phyloP scores from a whole-genome alignment of 2,113 vertebrate genomes.

The Neogale vison region DNA sequence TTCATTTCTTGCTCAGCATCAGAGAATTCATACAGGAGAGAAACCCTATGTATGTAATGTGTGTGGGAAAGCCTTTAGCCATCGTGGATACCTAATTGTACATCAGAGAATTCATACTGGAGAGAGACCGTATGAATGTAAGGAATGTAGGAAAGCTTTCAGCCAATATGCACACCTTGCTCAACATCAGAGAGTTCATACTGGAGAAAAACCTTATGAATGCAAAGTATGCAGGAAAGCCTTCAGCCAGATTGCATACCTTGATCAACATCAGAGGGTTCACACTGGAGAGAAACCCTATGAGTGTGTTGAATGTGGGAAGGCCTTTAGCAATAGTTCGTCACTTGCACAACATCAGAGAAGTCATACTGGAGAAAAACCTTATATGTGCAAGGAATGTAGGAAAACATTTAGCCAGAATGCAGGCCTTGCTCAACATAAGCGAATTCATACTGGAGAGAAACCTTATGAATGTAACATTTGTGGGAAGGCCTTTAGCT shows the following conservation, averaged over 20 bases:
- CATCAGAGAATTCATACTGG: constrained; percentile 82
- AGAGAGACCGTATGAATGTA: constrained; percentile 82
- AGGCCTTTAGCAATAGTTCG: constrained; percentile 81
- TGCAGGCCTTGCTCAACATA: constrained; percentile 78
- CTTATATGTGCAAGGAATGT: constrained; percentile 77
- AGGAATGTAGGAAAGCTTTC: constrained; percentile 82
- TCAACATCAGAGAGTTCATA: constrained; percentile 80
- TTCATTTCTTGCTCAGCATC: constrained; percentile 83
- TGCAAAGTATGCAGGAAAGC: constrained; percentile 80
- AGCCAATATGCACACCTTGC: constrained; percentile 81
- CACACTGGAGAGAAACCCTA: constrained; percentile 81
- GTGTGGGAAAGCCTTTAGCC: constrained; percentile 82
- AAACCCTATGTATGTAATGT: constrained; percentile 81
- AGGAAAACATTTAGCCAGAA: constrained; percentile 81
- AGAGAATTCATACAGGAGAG: constrained; percentile 82
- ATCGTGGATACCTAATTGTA: constrained; percentile 82
- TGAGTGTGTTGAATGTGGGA: constrained; percentile 76
- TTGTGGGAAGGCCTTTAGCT: constrained; percentile 79
- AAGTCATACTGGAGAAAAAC: constrained; percentile 76
- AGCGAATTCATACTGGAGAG: constrained; percentile 79
- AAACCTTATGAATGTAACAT: constrained; percentile 70
- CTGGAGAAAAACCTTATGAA: constrained; percentile 82
- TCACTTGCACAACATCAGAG: constrained; percentile 80
- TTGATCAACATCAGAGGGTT: constrained; percentile 79
- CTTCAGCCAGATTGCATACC: constrained; percentile 77